Percentiles rank a stretch among this genome's conserved stretches.
These are phyloP conservation scores for Aspidapion aeneum DNA, from an alignment of 2,888 invertebrate species.

Conservation along the genomic window DNA sequence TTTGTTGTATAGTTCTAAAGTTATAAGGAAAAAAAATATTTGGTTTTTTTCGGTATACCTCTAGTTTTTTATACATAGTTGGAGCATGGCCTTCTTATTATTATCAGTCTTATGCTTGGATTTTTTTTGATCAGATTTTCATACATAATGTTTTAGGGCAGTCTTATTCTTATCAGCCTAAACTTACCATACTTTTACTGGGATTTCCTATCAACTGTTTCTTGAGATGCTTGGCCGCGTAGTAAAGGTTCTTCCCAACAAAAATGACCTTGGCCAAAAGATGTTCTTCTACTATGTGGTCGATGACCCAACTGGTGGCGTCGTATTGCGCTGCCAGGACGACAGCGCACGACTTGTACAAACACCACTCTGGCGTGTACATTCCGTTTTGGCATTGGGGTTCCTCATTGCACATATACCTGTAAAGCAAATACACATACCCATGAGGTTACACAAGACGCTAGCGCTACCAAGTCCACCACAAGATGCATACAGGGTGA, in stretches of 20 bases:
- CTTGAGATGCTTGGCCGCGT: conserved; percentile 45
- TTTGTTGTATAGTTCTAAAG: too few relatives aligned
- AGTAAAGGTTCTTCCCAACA: conserved; percentile 59
- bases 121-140: too few relatives aligned
- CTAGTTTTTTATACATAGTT: too few relatives aligned
- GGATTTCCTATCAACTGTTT: conserved; percentile 33
- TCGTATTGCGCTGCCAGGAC: conserved; percentile 52
- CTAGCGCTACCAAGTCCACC: background rate
- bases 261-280: conserved; percentile 65
- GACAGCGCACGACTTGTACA: conserved; percentile 45
- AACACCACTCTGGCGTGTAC: conserved; percentile 58
- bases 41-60: too few relatives aligned
- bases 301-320: conserved; percentile 54
- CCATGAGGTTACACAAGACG: conserved; percentile 1
- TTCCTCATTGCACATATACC: conserved; percentile 50
- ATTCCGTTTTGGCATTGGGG: conserved; percentile 53
- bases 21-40: too few relatives aligned
- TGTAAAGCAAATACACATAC: conserved; percentile 36
- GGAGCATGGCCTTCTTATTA: too few relatives aligned
- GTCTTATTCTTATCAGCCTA: too few relatives aligned
- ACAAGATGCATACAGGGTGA: background rate
- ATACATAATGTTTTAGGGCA: too few relatives aligned
- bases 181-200: conserved; percentile 23
- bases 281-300: conserved; percentile 58
- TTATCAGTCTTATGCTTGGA: too few relatives aligned